phyloP scores from a whole-genome alignment of 2,888 invertebrate species.

The Philonicus albiceps region DNA sequence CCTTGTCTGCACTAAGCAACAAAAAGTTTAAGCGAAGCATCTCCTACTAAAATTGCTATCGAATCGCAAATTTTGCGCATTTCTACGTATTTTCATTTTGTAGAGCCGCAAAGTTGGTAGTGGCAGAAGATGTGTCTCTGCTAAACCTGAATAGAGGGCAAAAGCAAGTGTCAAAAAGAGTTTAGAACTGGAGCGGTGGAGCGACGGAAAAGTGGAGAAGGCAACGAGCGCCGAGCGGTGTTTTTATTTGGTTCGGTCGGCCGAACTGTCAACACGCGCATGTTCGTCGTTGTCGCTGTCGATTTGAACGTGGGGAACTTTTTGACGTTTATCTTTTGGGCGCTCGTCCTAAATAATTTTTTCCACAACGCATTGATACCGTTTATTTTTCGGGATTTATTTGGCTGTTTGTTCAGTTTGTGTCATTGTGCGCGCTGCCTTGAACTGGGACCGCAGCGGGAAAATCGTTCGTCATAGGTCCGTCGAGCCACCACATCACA shows the following conservation, averaged over 20 bases:
- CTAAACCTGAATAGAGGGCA: neutral
- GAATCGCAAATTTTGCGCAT: neutral
- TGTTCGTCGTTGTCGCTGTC: slow-evolving; percentile 27
- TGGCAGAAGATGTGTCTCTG: neutral
- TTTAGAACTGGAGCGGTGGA: neutral
- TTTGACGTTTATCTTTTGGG: slow-evolving; percentile 29
- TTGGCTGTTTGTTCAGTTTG: neutral
- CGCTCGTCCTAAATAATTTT: slow-evolving; percentile 36
- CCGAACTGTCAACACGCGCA: slow-evolving; percentile 35
- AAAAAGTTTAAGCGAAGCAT: too few species aligned
- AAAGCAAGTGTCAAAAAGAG: neutral
- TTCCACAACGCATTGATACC: neutral
- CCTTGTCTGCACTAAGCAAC: too few species aligned
- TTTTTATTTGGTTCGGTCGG: slow-evolving; percentile 34
- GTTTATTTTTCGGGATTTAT: neutral
- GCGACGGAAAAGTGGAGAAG: neutral
- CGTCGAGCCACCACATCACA: neutral
- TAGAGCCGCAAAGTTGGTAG: neutral
- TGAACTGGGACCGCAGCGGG: neutral
- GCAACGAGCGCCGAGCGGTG: slow-evolving; percentile 7
- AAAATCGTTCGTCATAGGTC: neutral
- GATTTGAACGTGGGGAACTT: slow-evolving; percentile 28
- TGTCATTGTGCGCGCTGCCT: neutral
- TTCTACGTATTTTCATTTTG: neutral
- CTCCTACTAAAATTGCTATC: neutral